phyloP scores from a whole-genome alignment of 2,888 invertebrate species.

The Synanthedon andrenaeformis region DNA sequence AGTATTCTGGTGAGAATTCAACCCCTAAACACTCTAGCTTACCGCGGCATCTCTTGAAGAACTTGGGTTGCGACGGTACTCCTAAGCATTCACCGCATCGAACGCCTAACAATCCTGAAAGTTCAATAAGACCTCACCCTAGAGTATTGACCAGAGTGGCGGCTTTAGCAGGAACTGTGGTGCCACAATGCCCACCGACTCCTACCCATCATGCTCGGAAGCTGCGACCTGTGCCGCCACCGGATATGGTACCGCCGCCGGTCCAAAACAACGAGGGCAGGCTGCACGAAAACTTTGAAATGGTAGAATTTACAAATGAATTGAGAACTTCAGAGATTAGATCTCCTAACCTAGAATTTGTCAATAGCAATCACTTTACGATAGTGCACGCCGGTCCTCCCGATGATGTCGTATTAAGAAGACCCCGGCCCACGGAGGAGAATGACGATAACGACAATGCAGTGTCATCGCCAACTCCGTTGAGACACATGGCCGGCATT shows the following conservation, averaged over 20 bases:
- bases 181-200: constrained; percentile 85
- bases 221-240: constrained; percentile 70
- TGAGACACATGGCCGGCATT: constrained; percentile 79
- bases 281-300: constrained; percentile 50
- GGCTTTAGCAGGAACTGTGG: constrained; percentile 65
- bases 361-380: constrained; percentile 69
- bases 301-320: constrained; percentile 62
- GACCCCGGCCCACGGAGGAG: constrained; percentile 51
- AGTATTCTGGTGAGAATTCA: constrained; percentile 52
- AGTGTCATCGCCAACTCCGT: constrained; percentile 71
- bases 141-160: constrained; percentile 72
- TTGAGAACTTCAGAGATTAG: constrained; percentile 63
- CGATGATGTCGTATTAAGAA: constrained; percentile 58
- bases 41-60: constrained; percentile 55
- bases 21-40: constrained; percentile 61
- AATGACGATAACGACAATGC: constrained; percentile 57
- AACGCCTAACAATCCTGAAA: constrained; percentile 32
- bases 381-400: constrained; percentile 65
- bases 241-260: constrained; percentile 67
- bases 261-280: constrained; percentile 46
- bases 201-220: constrained; percentile 87
- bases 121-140: constrained; percentile 72
- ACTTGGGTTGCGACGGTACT: constrained; percentile 48
- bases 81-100: constrained; percentile 56
- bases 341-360: constrained; percentile 67